phyloP scores from a whole-genome alignment of 1,140 invertebrate species.

The Megalopta genalis region DNA sequence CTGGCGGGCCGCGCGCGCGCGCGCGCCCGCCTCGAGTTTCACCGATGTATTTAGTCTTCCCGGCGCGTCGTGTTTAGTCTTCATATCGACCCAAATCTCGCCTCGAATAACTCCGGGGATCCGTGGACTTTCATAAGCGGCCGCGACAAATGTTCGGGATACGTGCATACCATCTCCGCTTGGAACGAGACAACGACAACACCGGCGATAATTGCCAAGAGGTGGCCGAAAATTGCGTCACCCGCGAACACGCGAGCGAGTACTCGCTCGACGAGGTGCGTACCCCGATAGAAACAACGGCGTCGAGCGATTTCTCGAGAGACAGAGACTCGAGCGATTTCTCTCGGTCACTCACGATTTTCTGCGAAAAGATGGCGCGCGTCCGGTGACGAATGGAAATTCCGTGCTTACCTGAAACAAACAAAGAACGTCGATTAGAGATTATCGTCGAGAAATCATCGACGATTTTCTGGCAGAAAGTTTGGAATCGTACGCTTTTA shows the following conservation, averaged over 20 bases:
- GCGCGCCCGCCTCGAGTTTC: not conserved
- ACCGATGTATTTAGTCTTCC: not conserved
- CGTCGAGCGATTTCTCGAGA: conserved; percentile 42
- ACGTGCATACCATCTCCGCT: too few species aligned
- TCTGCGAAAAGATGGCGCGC: not conserved
- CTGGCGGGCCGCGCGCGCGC: too few species aligned
- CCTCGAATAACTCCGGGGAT: not conserved
- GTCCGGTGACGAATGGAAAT: conserved; percentile 10
- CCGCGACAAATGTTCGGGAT: not conserved
- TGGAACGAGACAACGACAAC: not conserved
- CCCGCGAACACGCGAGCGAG: not conserved
- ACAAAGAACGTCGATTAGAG: conserved; percentile 26
- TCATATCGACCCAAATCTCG: not conserved
- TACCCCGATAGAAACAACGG: conserved; percentile 35
- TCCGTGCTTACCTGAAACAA: conserved; percentile 49
- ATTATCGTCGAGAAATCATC: not conserved
- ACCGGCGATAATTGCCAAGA: conserved; percentile 24
- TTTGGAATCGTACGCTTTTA: too few species aligned
- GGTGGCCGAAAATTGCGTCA: conserved; percentile 29
- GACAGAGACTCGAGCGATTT: conserved; percentile 1
- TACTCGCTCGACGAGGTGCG: conserved; percentile 16
- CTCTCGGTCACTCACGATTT: conserved; percentile 43
- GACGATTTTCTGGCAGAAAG: too few species aligned
- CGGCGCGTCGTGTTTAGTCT: not conserved
- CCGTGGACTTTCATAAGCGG: not conserved